These are phyloP conservation scores for Mormyrus proboscirostris DNA, from an alignment of 2,797 vertebrate genomes.

Conservation along the genomic window DNA sequence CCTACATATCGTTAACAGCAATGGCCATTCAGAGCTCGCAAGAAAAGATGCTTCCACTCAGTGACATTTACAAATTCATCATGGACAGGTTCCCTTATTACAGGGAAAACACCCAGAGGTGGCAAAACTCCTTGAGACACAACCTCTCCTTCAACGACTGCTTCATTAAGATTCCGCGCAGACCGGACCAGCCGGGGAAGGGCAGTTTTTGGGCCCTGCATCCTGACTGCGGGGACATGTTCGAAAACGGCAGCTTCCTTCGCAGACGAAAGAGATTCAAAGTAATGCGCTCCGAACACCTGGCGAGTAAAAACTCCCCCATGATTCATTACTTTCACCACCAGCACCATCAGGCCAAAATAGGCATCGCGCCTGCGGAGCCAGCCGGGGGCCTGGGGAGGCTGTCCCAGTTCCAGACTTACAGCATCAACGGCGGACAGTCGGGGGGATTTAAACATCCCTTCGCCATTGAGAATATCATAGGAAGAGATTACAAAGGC, in stretches of 20 bases:
- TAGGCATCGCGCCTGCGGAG: slow-evolving; percentile 63
- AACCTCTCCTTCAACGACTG: slow-evolving; percentile 92
- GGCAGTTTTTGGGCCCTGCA: slow-evolving; percentile 92
- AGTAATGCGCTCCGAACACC: slow-evolving; percentile 67
- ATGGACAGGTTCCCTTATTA: slow-evolving; percentile 92
- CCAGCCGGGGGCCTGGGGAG: slow-evolving; percentile 67
- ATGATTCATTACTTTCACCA: slow-evolving; percentile 87
- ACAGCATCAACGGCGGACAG: slow-evolving; percentile 65
- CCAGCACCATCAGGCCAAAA: slow-evolving; percentile 61
- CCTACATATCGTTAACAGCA: slow-evolving; percentile 87
- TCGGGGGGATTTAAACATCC: slow-evolving; percentile 87
- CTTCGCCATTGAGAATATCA: slow-evolving; percentile 94
- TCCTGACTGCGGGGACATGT: slow-evolving; percentile 92
- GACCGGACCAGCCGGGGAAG: slow-evolving; percentile 86
- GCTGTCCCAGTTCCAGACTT: slow-evolving; percentile 79
- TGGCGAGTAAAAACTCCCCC: slow-evolving; percentile 71
- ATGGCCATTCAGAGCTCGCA: slow-evolving; percentile 89
- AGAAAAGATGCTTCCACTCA: slow-evolving; percentile 89
- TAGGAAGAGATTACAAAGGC: slow-evolving; percentile 89
- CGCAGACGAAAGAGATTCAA: slow-evolving; percentile 88
- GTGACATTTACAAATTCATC: slow-evolving; percentile 94
- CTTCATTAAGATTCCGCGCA: slow-evolving; percentile 87
- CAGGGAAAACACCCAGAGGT: slow-evolving; percentile 88
- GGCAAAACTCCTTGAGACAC: slow-evolving; percentile 89
- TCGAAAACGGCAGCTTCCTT: slow-evolving; percentile 89